Base-by-base conservation (phyloP, 2,888 invertebrate species). In the Copidosoma aretas region DNA sequence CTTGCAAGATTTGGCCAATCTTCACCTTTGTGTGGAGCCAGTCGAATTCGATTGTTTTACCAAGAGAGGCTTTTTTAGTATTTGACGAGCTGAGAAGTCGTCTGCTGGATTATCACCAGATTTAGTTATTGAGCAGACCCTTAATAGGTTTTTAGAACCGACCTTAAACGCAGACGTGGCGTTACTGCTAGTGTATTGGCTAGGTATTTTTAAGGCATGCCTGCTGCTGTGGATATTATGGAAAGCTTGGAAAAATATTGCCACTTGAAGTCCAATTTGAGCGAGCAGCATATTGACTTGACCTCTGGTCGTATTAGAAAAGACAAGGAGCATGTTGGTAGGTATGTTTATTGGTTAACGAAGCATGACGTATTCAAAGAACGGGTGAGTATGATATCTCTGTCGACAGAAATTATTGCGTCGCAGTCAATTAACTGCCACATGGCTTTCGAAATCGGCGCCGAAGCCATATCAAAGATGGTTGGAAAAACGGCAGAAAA, bases 1-100 rank as follows among this genome's bases (percentile, higher is more conserved):
- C 62, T 46, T 79, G 8, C 79, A 80, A 71, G 76, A 79, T 49
- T 78, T 78, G 77, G 24, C 43, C 1, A 52, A 70, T 15, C 56
- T 74, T 24, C 8, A 59, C 15, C 2, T 43, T 1, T 4, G 21
- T 1, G 60, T 71, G 66, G 25, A 53, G 1, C 12, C n/a, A 12
- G 22, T 59, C 10, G 68, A 71, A 52, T 64, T 60, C 57, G 19
- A 21, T 22, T n/a, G 60, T 17, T 43, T 22, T n/a, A 41, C 41
- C 1, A 17, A n/a, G 4, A 1, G 39, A 5, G 59, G 59, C 5
- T 43, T 46, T 22, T 59, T 59, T 25, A 22, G 46, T 5, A 17
- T 59, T 1, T 10, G 46, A n/a, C 41, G 59, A 46, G 14, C 21
- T 17, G 59, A 46, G 4, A 59, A 59, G 22, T 22, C 59, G 12